Conservation (phyloP, 2,113 vertebrate genomes). For the Heliornis fulica region DNA sequence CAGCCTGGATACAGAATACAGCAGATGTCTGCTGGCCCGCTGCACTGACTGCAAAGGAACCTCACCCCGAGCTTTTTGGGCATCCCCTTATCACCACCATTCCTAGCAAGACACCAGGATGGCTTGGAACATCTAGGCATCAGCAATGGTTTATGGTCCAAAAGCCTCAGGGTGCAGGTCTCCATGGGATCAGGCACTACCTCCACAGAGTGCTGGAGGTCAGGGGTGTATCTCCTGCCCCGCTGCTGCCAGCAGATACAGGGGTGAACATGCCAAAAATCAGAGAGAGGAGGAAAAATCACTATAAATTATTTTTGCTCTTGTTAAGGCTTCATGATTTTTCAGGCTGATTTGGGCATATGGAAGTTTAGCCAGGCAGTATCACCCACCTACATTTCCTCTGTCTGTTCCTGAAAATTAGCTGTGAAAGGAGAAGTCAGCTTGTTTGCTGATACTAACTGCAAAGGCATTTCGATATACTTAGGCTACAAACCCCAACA, state of each 20-base stretch:
- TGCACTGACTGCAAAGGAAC: background rate
- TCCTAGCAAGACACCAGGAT: background rate
- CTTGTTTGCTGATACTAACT: background rate
- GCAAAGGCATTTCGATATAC: background rate
- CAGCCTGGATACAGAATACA: background rate
- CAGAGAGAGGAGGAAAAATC: background rate
- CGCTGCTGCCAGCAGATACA: background rate
- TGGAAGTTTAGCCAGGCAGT: background rate
- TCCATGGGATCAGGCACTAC: background rate
- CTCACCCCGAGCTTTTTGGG: background rate
- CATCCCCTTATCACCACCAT: background rate
- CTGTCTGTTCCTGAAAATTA: background rate
- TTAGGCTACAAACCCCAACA: background rate
- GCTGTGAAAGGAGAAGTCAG: background rate
- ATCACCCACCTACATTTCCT: background rate
- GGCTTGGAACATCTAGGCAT: background rate
- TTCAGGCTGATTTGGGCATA: background rate
- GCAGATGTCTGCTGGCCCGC: background rate
- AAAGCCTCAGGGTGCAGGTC: background rate
- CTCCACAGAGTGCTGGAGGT: background rate
- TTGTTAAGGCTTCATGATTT: background rate
- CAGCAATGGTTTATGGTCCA: background rate
- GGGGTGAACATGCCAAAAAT: background rate
- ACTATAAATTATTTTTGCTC: background rate
- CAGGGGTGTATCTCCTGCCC: background rate